Evolutionary conservation across 1,140 invertebrate genomes (phyloP).

Genomic region (Drosophila fuyamai): DNA sequence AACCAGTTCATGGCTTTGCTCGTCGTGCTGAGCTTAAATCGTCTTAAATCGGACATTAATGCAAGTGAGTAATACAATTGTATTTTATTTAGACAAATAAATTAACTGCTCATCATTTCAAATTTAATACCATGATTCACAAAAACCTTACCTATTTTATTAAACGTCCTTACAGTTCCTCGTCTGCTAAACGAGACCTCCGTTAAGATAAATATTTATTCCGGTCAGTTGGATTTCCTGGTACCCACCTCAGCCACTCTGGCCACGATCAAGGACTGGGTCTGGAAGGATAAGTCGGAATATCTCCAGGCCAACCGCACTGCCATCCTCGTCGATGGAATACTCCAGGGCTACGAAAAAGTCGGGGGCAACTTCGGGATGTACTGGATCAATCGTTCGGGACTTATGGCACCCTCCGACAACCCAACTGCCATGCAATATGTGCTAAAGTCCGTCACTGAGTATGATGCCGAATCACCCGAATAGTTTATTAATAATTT

Average conservation of each 20-base stretch:
- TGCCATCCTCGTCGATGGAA: constrained; percentile 86
- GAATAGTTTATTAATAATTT: background rate
- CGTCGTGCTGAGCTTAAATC: constrained; percentile 87
- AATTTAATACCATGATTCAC: too few species aligned
- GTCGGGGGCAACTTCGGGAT: constrained; percentile 88
- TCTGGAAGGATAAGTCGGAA: constrained; percentile 86
- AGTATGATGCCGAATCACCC: constrained; percentile 1
- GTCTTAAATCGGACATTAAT: constrained; percentile 93
- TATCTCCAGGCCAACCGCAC: constrained; percentile 86
- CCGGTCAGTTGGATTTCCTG: constrained; percentile 88
- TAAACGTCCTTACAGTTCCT: constrained; percentile 87
- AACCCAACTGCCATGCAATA: constrained; percentile 75
- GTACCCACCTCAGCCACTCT: constrained; percentile 87
- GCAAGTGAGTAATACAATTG: constrained; percentile 85
- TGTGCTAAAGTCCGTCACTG: constrained; percentile 51
- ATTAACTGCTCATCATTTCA: too few species aligned
- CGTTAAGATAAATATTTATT: constrained; percentile 70
- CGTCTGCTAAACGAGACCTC: constrained; percentile 88
- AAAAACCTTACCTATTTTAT: too few species aligned
- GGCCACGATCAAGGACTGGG: constrained; percentile 89
- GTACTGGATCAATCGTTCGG: constrained; percentile 89
- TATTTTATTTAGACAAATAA: too few species aligned
- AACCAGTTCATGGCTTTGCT: constrained; percentile 90
- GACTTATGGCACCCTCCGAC: constrained; percentile 86
- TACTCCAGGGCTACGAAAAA: constrained; percentile 89